Evolutionary conservation across 1,140 invertebrate species (phyloP).

Genomic region (Drosophila tristis): DNA sequence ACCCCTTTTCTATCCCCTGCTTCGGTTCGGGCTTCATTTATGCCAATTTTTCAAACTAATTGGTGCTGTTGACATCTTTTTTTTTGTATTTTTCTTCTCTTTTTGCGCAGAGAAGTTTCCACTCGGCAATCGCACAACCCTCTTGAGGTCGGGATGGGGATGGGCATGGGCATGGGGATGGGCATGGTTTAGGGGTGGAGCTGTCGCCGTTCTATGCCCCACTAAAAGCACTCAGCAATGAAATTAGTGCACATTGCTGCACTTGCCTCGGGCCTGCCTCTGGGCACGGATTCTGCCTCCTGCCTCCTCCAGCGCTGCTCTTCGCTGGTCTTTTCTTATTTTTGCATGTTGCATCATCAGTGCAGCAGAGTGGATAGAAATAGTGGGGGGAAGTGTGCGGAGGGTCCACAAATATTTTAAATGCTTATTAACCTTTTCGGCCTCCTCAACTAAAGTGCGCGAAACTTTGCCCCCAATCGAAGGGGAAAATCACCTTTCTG

Average conservation of each 20-base stretch:
- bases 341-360: no score
- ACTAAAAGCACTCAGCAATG: constrained; percentile 80
- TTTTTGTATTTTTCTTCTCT: constrained; percentile 9
- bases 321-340: neutral
- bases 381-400: no score
- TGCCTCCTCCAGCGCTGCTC: constrained; percentile 11
- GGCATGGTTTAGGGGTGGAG: neutral
- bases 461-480: no score
- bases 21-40: constrained; percentile 73
- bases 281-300: constrained; percentile 12
- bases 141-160: neutral
- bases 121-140: constrained; percentile 13
- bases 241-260: constrained; percentile 80
- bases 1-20: constrained; percentile 2
- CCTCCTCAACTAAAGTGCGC: no score
- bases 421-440: no score
- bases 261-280: constrained; percentile 41
- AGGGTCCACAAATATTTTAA: no score
- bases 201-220: constrained; percentile 18
- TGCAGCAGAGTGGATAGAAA: no score
- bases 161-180: neutral
- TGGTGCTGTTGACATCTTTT: constrained; percentile 80
- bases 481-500: no score
- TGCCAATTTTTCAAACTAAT: constrained; percentile 82
- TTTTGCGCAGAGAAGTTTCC: constrained; percentile 44